Evolutionary conservation across 2,888 invertebrate species (phyloP), one percentile per base, ranked within the genome.

Genomic region (Brachyopa scutellaris): DNA sequence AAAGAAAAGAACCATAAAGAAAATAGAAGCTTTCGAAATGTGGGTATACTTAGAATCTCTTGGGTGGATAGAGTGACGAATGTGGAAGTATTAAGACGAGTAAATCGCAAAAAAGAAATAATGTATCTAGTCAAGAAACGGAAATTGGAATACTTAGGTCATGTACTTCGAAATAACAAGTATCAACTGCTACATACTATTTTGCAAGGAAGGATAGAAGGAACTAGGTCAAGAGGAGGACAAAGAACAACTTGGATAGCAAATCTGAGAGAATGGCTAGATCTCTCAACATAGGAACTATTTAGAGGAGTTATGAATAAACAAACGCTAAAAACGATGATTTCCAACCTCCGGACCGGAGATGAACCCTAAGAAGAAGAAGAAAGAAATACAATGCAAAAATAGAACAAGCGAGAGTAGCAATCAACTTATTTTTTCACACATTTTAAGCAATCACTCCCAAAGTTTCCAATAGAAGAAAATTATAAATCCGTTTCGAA

Each of bases 21-120:
- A 40, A 31, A 8, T 40, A 23, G 23, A 57, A 36, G 23, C 23
- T 7, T 40, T 57, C 40, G 57, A 57, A 57, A 57, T 57, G 38
- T 57, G 38, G n/a, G n/a, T n/a, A n/a, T 40, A 38, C 13, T 26
- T 1, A 40, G n/a, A 0, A 59, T 29, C 2, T 29, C 40, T 7
- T 59, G 15, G 42, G 11, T 26, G 1, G n/a, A 40, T n/a, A 19
- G 31, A 19, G 26, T 64, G 23, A 47, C 17, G 29, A 47, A 11
- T n/a, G 13, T 31, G 11, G 21, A 21, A 11, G 33, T 33, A 13
- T 0, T 49, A 7, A 1, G 8, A 40, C 9, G 23, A 21, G 15
- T 21, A 15, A 47, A 36, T 33, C 33, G 17, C 15, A 21, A 9
- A n/a, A n/a, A n/a, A n/a, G n/a, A n/a, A n/a, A 55, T 5, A 33